Percentiles rank a stretch among this genome's conserved stretches.
phyloP scores from a whole-genome alignment of 2,888 invertebrate species.

The Oxycera nigricornis region DNA sequence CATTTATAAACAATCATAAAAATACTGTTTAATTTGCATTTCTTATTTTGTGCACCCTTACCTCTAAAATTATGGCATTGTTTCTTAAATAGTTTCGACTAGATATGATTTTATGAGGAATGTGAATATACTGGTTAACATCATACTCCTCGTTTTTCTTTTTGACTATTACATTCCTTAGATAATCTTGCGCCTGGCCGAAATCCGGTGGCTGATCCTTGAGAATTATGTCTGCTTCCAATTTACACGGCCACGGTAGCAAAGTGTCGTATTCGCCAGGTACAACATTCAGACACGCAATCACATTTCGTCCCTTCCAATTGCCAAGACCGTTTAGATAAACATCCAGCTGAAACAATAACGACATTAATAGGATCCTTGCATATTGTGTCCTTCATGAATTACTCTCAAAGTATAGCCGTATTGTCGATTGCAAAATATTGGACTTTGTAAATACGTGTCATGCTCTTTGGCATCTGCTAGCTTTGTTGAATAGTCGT shows the following conservation, averaged over 20 bases:
- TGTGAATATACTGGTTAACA: constrained; percentile 59
- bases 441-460: constrained; percentile 69
- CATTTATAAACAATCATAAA: too few species aligned
- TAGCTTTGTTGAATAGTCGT: constrained; percentile 70
- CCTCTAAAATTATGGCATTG: constrained; percentile 59
- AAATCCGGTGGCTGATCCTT: constrained; percentile 68
- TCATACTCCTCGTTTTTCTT: constrained; percentile 62
- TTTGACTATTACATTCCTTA: constrained; percentile 69
- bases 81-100: constrained; percentile 58
- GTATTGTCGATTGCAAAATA: constrained; percentile 73
- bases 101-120: constrained; percentile 58
- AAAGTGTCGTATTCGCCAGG: constrained; percentile 76
- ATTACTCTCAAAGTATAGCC: constrained; percentile 76
- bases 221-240: constrained; percentile 70
- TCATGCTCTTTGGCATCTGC: constrained; percentile 72
- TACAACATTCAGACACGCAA: constrained; percentile 72
- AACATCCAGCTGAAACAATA: constrained; percentile 67
- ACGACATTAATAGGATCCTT: background rate
- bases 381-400: background rate
- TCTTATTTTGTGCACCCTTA: constrained; percentile 49
- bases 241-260: constrained; percentile 75
- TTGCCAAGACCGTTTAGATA: constrained; percentile 77
- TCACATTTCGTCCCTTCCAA: constrained; percentile 77
- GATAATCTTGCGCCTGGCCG: constrained; percentile 69
- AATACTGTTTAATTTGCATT: background rate